These are phyloP conservation scores for Lophius piscatorius DNA, from an alignment of 2,113 vertebrate genomes.

Conservation along the genomic window DNA sequence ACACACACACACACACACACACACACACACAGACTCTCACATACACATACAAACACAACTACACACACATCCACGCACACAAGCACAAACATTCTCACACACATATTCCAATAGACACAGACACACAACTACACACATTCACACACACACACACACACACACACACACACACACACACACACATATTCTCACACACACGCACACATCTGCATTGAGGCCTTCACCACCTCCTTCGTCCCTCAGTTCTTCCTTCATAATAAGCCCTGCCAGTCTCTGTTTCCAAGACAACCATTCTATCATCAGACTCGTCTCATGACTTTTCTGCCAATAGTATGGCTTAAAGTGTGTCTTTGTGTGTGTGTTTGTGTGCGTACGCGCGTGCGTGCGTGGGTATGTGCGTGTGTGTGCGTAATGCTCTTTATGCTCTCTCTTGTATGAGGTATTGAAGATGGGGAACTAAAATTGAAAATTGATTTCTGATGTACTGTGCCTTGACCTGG, in stretches of 20 bases:
- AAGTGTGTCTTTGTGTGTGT: conserved; percentile 35
- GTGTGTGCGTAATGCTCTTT: conserved; percentile 8
- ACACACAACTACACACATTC: conserved; percentile 15
- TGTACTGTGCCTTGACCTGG: conserved; percentile 16
- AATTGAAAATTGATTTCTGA: conserved; percentile 69
- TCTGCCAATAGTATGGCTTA: conserved; percentile 55
- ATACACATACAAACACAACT: conserved; percentile 35
- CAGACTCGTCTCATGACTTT: conserved; percentile 51
- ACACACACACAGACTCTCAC: conserved; percentile 20
- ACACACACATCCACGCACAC: conserved; percentile 14
- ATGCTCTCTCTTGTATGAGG: conserved; percentile 28
- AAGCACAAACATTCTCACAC: conserved; percentile 14
- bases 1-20: conserved; percentile 34
- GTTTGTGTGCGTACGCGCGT: conserved; percentile 10
- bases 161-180: conserved; percentile 17
- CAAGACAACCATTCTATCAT: conserved; percentile 77
- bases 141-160: conserved; percentile 39
- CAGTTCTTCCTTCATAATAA: conserved; percentile 62
- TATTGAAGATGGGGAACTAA: conserved; percentile 54
- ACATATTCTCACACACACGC: conserved; percentile 20
- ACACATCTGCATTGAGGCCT: conserved; percentile 53
- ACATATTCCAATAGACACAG: conserved; percentile 7
- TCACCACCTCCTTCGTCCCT: conserved; percentile 29
- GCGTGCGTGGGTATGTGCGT: conserved; percentile 6
- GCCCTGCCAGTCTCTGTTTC: conserved; percentile 69